Conservation (phyloP, 2,888 invertebrate genomes). For the Conus canariensis region DNA sequence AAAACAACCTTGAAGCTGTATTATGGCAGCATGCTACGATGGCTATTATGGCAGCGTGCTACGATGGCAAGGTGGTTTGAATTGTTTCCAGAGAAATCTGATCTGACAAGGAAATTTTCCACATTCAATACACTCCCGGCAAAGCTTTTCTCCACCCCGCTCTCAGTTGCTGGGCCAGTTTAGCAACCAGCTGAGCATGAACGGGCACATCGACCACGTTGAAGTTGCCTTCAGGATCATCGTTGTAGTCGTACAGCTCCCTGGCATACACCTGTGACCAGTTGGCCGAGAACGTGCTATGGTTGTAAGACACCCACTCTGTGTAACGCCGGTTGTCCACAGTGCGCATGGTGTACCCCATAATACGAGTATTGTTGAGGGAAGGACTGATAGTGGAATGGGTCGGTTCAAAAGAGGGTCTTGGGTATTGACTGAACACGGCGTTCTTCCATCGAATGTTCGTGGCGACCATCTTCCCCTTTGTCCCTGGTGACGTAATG, state of each 20-base stretch:
- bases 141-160: slow-evolving; percentile 63
- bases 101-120: neutral
- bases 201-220: slow-evolving; percentile 83
- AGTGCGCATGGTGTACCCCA: slow-evolving; percentile 92
- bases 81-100: too few relatives aligned
- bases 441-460: slow-evolving; percentile 77
- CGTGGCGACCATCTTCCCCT: neutral
- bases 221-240: slow-evolving; percentile 86
- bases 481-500: neutral
- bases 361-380: slow-evolving; percentile 87
- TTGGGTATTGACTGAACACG: slow-evolving; percentile 91
- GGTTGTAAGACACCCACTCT: slow-evolving; percentile 89
- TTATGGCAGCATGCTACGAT: too few relatives aligned
- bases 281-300: slow-evolving; percentile 82
- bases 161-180: slow-evolving; percentile 60
- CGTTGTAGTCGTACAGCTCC: slow-evolving; percentile 88
- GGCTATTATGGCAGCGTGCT: too few relatives aligned
- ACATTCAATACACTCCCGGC: slow-evolving; percentile 24
- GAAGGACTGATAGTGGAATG: slow-evolving; percentile 88
- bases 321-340: slow-evolving; percentile 86
- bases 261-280: slow-evolving; percentile 86
- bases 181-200: slow-evolving; percentile 55
- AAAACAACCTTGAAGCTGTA: too few relatives aligned
- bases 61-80: too few relatives aligned
- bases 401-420: slow-evolving; percentile 84